phyloP scores from a whole-genome alignment of 2,113 vertebrate genomes.

The Toxostoma redivivum region DNA sequence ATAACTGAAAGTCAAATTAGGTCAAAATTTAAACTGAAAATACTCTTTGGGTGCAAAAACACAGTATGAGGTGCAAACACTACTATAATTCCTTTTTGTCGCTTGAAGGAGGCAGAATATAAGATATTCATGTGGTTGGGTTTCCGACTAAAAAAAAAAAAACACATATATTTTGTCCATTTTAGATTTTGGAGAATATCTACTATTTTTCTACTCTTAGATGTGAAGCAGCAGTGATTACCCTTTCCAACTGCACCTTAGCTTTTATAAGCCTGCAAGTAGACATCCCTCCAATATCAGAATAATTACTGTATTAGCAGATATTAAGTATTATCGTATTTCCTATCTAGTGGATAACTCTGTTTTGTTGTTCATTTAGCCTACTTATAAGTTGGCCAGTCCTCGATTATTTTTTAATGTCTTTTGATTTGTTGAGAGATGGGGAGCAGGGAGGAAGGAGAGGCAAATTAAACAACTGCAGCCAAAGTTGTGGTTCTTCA shows the following conservation, averaged over 20 bases:
- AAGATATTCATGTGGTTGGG: neutral
- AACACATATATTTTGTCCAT: neutral
- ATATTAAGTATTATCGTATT: neutral
- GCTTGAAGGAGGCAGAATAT: neutral
- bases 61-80: neutral
- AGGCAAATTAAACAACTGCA: neutral
- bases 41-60: neutral
- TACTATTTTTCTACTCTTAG: neutral
- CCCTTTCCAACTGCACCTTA: fast-evolving
- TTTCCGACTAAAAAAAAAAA: neutral
- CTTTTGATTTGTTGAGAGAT: neutral
- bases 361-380: neutral
- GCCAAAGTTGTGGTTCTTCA: neutral
- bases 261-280: neutral
- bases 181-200: neutral
- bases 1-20: neutral
- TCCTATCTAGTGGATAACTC: neutral
- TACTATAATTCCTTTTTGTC: neutral
- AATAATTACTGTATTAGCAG: neutral
- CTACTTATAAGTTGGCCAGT: neutral
- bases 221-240: neutral
- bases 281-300: neutral
- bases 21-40: neutral
- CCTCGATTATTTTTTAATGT: neutral
- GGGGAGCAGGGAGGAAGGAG: no score